Evolutionary conservation across 1,140 invertebrate genomes (phyloP), one percentile per base, ranked within the genome.

Genomic region (Zaprionus vittiger): DNA sequence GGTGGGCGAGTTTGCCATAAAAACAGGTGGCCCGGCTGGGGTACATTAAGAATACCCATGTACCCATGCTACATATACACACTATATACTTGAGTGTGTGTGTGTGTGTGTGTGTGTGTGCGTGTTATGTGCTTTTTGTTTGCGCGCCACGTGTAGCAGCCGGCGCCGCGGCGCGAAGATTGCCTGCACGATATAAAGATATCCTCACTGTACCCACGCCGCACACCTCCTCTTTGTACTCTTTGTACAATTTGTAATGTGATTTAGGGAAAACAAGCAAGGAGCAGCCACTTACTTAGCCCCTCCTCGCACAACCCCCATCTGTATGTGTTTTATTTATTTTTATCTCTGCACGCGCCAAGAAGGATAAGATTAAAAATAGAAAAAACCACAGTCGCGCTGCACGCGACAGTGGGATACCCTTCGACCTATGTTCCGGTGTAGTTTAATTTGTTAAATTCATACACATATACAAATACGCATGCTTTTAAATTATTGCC

Each of bases 21-120:
- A 52, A 82, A 83, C 80, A 82, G 80, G 80, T 82, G 80, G 80
- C 77, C 62, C 41, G 26, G 37, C 55, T 15, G 2, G 47, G 47
- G 20, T 24, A 20, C 17, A 52, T 11, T 20, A 3, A 12, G 14
- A 52, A 14, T 24, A 52, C 20, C 9, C 47, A 52, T 52, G 47
- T 24, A 52, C 47, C 22, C 9, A 12, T 14, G 20, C 2, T 7
- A 52, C 47, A 24, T 22, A 49, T 11, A 61, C 9, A 47, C 14
- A 41, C n/a, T 7, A 44, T 44, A 44, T n/a, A 17, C 41, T 17
- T 44, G 38, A 20, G n/a, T 61, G 14, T 26, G 37, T 22, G 57
- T 7, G 17, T 60, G 17, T 38, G 38, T 28, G n/a, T 61, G 14
- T 41, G 34, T 22, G 57, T 7, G 17, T 60, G 17, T 41, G 56